Percentiles rank a stretch among this genome's conserved stretches.
phyloP scores from a whole-genome alignment of 2,797 vertebrate genomes.

The Enteromius argenteus region DNA sequence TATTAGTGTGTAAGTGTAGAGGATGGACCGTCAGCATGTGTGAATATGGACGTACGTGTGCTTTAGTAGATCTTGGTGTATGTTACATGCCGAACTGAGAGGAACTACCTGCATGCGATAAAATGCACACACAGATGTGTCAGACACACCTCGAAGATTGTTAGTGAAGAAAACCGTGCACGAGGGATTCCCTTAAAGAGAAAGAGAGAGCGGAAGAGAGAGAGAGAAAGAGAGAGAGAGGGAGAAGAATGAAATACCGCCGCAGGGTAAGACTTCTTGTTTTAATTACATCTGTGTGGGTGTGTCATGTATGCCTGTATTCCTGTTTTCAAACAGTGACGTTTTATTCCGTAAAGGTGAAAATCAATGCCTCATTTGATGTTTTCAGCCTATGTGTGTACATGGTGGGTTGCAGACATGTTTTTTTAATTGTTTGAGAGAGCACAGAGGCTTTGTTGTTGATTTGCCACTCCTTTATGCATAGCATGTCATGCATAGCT shows the following conservation, averaged over 20 bases:
- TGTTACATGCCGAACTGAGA: neutral
- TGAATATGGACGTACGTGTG: constrained; percentile 79
- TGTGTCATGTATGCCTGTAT: constrained; percentile 19
- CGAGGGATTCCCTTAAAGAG: constrained; percentile 26
- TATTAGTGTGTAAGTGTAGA: constrained; percentile 73
- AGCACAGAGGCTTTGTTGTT: neutral
- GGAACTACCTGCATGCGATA: neutral
- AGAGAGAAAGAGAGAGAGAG: constrained; percentile 57
- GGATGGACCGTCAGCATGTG: constrained; percentile 81
- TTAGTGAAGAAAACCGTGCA: constrained; percentile 21
- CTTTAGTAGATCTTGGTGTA: constrained; percentile 8
- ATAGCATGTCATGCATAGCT: constrained; percentile 11
- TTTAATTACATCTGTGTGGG: constrained; percentile 45
- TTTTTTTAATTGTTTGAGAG: constrained; percentile 1
- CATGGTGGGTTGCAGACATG: neutral
- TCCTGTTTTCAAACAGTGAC: neutral
- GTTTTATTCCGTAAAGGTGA: constrained; percentile 3
- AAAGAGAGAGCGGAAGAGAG: constrained; percentile 55
- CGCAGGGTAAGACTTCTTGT: constrained; percentile 63
- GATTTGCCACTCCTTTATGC: constrained; percentile 2
- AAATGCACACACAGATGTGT: constrained; percentile 22
- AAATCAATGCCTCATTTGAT: neutral
- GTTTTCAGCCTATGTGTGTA: neutral
- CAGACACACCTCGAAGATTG: constrained; percentile 37
- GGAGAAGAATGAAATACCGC: constrained; percentile 59